Percentiles rank a stretch among this genome's conserved stretches.
phyloP scores from a whole-genome alignment of 2,113 vertebrate genomes.

The Paraplagusia blochii region DNA sequence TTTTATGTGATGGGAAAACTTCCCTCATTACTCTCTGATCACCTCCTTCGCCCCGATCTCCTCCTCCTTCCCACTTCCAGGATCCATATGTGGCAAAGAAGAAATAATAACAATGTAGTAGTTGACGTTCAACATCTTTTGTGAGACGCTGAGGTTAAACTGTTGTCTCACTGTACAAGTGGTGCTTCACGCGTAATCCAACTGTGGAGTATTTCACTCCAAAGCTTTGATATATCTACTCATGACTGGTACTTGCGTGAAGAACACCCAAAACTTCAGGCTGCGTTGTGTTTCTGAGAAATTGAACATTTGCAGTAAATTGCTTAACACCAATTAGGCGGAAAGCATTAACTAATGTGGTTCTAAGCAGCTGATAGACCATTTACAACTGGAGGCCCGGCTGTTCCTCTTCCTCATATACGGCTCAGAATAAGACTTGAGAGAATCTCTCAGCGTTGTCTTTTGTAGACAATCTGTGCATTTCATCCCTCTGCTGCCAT shows the following conservation, averaged over 20 bases:
- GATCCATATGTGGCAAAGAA: constrained; percentile 46
- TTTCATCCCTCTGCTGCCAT: constrained; percentile 44
- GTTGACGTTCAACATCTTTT: constrained; percentile 26
- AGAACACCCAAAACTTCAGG: background rate
- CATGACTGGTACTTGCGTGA: constrained; percentile 1
- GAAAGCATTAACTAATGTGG: constrained; percentile 17
- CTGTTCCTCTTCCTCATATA: background rate
- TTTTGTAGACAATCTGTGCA: constrained; percentile 37
- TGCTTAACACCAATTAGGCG: background rate
- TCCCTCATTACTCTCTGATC: too few species aligned
- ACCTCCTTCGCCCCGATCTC: too few species aligned
- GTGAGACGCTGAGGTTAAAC: constrained; percentile 28
- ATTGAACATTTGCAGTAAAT: background rate
- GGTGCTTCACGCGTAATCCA: constrained; percentile 32
- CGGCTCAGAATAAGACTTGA: constrained; percentile 21
- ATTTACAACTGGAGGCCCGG: constrained; percentile 12
- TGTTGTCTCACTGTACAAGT: constrained; percentile 32
- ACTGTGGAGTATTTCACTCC: constrained; percentile 26
- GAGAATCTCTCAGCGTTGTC: constrained; percentile 26
- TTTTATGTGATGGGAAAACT: too few species aligned
- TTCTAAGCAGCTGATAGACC: constrained; percentile 9
- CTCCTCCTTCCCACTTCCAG: constrained; percentile 14
- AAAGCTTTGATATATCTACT: constrained; percentile 18
- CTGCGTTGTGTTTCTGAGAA: background rate
- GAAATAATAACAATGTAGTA: constrained; percentile 30